A percentile compares a stretch with the other conserved stretches of the same genome.
Evolutionary conservation across 2,888 invertebrate species (phyloP).

Genomic region (Pardosa pseudoannulata): DNA sequence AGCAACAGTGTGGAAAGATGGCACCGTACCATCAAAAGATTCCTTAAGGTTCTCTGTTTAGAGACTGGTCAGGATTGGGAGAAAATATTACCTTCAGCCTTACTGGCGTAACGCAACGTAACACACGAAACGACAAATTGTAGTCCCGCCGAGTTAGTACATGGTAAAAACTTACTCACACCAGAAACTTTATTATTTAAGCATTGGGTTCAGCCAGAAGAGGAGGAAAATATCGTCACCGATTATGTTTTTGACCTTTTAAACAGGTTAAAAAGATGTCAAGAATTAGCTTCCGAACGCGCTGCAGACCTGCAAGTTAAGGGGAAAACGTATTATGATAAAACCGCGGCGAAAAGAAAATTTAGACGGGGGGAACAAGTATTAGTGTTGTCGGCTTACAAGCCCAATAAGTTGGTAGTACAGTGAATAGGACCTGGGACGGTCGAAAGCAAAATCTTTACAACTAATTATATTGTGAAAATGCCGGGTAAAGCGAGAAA

Average conservation of each 20-base stretch:
- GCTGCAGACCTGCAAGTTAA: background rate
- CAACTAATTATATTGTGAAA: too few species aligned
- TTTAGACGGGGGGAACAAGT: background rate
- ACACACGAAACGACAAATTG: slow-evolving; percentile 6
- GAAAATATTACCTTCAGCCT: background rate
- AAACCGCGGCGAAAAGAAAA: background rate
- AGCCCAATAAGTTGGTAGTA: background rate
- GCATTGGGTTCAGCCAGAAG: background rate
- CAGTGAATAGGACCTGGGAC: too few species aligned
- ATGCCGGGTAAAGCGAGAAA: too few species aligned
- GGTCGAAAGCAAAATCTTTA: too few species aligned
- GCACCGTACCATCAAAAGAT: background rate
- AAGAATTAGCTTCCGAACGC: background rate
- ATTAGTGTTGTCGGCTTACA: background rate
- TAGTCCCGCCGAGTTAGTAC: slow-evolving; percentile 5
- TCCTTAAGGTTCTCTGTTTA: slow-evolving; percentile 1
- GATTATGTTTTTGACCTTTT: background rate
- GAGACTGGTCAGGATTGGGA: background rate
- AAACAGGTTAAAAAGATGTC: slow-evolving; percentile 19
- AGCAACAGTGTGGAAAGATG: background rate
- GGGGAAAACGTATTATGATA: background rate
- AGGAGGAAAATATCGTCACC: background rate
- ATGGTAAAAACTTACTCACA: slow-evolving; percentile 19
- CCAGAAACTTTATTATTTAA: slow-evolving; percentile 8
- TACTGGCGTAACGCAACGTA: background rate